Evolutionary conservation across 2,113 vertebrate species (phyloP).

Genomic region (Chaetodon auriga): DNA sequence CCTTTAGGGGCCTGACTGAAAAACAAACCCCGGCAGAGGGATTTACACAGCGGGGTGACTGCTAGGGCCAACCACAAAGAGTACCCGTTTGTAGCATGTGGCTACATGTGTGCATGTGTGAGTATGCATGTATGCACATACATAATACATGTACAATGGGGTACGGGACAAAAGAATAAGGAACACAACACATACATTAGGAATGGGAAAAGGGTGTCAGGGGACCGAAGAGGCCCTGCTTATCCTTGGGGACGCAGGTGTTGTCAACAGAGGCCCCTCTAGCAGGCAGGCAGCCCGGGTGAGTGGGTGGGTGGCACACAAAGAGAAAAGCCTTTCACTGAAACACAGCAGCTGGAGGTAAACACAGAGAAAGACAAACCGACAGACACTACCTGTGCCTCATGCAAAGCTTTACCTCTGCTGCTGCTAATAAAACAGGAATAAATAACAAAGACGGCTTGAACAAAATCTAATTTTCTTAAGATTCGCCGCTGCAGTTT

Average conservation of each 20-base stretch:
- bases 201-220: slow-evolving; percentile 17
- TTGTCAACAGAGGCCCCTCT: slow-evolving; percentile 64
- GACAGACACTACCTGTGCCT: slow-evolving; percentile 11
- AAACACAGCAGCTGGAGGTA: slow-evolving; percentile 44
- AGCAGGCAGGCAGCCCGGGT: slow-evolving; percentile 27
- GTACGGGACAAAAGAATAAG: slow-evolving; percentile 59
- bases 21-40: slow-evolving; percentile 57
- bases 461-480: background rate
- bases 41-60: slow-evolving; percentile 64
- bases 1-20: slow-evolving; percentile 49
- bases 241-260: slow-evolving; percentile 63
- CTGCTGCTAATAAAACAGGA: slow-evolving; percentile 7
- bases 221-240: slow-evolving; percentile 50
- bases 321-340: slow-evolving; percentile 39
- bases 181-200: slow-evolving; percentile 51
- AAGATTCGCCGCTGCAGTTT: slow-evolving; percentile 7
- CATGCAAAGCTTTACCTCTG: background rate
- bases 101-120: slow-evolving; percentile 16
- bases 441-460: background rate
- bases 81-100: slow-evolving; percentile 24
- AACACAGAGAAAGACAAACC: slow-evolving; percentile 19
- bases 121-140: slow-evolving; percentile 45
- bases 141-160: slow-evolving; percentile 59
- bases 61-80: slow-evolving; percentile 28
- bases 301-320: slow-evolving; percentile 31